Base-by-base conservation (phyloP, 2,888 invertebrate genomes). In the Drosophila suboccidentalis region DNA sequence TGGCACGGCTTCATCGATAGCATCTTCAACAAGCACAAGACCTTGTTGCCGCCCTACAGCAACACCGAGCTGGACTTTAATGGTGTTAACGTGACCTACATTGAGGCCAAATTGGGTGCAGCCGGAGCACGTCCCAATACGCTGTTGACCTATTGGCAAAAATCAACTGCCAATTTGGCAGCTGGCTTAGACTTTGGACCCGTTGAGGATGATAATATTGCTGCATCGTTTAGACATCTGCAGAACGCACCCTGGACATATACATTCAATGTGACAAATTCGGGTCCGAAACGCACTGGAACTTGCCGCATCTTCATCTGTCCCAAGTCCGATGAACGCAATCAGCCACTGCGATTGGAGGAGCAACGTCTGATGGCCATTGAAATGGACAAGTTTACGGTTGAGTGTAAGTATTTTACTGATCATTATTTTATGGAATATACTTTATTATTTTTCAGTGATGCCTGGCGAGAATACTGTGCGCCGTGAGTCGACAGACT, bases 1-100 rank as follows among this genome's bases (percentile, higher is more conserved):
- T 97, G 96, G 96, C 97, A 97, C 89, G 95, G 95, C 1, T 96
- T 94, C 91, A 94, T 97, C 50, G 96, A 97, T 82, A 94, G 95
- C 71, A 92, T 96, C 34, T 97, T 96, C 94, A 95, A 95, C 78
- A 94, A 94, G 76, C 95, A 95, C 91, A 97, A 97, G 91, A 92
- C 93, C 6, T 94, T 94, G 6, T 87, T 96, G 46, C 93, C 94
- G 0, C 92, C 94, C 10, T 96, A 96, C 87, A 93, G 90, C 0
- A 83, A 80, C 1, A 87, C 92, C 22, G 93, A 91, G 6, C 59
- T 91, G 53, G 62, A 63, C 22, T 91, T 80, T 43, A 38, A 64
- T 13, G 90, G 90, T 4, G 49, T 91, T 11, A 74, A 60, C 8
- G 84, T 92, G 4, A 80, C 79, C 32, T 66, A 74, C 4, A 54